Base-by-base conservation (phyloP, 2,113 vertebrate species). In the Atlantisia rogersi region DNA sequence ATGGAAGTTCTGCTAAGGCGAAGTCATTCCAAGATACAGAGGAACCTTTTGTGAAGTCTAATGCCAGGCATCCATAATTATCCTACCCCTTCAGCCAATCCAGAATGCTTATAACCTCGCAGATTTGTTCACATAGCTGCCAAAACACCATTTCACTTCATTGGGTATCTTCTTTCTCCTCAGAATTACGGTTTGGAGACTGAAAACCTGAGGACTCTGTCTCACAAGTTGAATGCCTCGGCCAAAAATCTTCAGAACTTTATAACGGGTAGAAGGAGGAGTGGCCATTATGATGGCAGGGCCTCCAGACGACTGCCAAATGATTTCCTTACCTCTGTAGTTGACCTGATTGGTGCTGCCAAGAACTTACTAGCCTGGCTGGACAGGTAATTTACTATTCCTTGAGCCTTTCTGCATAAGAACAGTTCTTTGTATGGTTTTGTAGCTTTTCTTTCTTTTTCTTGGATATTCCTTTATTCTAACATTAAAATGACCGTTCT, bases 241-340 rank as follows among this genome's bases (percentile, higher is more conserved):
- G 98, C 99, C 69, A 99, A 99, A 98, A 99, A 99, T 95, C 98
- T 99, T 40, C 99, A 99, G 97, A 99, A 99, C 97, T 99, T 99
- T 79, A 99, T 99, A 94, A 98, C 98, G 39, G 98, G 99, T 73
- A 97, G 99, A 92, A 98, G 99, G 97, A 98, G 99, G 97, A 98
- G 98, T 1, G 99, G 98, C 68, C 98, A 99, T 65, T 98, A 99
- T 15, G 99, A 99, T 25, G 98, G 98, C 90, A 98, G 98, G 55
- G 98, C 98, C 70, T 99, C 98, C 80, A 97, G 99, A 74, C 98
- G 99, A 48, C 97, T 99, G 93, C 98, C 99, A 92, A 98, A 98
- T 75, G 99, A 99, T 90, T 99, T 99, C 81, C 98, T 99, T 92
- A 99, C 98, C 96, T 99, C 99, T 40, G 98, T 99, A 78, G 98